phyloP scores from a whole-genome alignment of 2,797 vertebrate genomes.

The Catostomus latipinnis region DNA sequence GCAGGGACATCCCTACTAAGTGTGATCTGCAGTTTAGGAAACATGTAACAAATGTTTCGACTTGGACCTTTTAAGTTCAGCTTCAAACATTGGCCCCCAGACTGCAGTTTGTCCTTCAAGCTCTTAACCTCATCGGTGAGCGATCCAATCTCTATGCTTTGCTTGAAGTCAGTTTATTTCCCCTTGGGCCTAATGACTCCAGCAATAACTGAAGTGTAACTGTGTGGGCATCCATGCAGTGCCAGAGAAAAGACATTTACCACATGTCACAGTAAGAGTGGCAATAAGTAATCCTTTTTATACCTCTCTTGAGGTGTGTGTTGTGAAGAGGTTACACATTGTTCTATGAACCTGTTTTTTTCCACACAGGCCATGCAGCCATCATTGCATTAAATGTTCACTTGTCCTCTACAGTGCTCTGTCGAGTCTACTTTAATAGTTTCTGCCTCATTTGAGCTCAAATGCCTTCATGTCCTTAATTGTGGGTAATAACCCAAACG shows the following conservation, averaged over 20 bases:
- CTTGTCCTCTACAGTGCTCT: slow-evolving; percentile 59
- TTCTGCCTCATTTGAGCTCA: slow-evolving; percentile 75
- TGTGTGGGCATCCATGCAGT: slow-evolving; percentile 44
- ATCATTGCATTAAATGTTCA: slow-evolving; percentile 56
- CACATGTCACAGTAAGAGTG: slow-evolving; percentile 42
- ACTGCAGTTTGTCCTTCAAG: slow-evolving; percentile 46
- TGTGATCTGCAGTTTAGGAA: slow-evolving; percentile 24
- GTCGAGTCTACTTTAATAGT: slow-evolving; percentile 54
- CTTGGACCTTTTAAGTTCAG: slow-evolving; percentile 28
- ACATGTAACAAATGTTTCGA: slow-evolving; percentile 22
- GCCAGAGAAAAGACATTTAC: slow-evolving; percentile 47
- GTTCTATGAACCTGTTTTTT: slow-evolving; percentile 44
- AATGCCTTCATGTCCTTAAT: slow-evolving; percentile 72
- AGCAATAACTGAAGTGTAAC: slow-evolving; percentile 43
- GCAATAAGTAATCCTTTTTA: slow-evolving; percentile 48
- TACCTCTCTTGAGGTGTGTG: slow-evolving; percentile 39
- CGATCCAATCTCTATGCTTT: slow-evolving; percentile 39
- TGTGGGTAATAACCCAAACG: slow-evolving; percentile 76
- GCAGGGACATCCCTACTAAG: not conserved
- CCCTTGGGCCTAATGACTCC: slow-evolving; percentile 46
- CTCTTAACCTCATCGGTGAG: slow-evolving; percentile 30
- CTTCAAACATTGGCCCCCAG: slow-evolving; percentile 38
- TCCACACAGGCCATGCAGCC: slow-evolving; percentile 57
- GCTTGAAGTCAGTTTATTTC: slow-evolving; percentile 40
- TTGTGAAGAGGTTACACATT: slow-evolving; percentile 44